phyloP scores from a whole-genome alignment of 1,140 invertebrate genomes.

The Cephus cinctus region DNA sequence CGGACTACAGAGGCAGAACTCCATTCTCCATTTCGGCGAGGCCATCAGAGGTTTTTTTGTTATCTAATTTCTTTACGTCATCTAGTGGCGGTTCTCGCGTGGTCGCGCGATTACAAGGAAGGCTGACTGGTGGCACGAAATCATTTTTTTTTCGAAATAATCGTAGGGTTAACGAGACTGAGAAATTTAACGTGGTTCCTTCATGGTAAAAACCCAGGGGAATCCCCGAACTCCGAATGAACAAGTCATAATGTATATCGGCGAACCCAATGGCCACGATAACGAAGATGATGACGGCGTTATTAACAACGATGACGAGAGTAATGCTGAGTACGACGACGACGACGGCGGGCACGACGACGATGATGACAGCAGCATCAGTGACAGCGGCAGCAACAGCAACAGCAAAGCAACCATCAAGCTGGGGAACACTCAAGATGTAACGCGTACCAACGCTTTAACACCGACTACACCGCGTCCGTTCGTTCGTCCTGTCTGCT shows the following conservation, averaged over 20 bases:
- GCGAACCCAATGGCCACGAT: constrained; percentile 14
- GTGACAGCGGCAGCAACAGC: constrained; percentile 32
- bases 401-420: constrained; percentile 45
- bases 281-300: constrained; percentile 17
- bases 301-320: constrained; percentile 23
- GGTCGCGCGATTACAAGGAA: too few species aligned
- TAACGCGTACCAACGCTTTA: constrained; percentile 4
- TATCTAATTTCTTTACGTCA: too few species aligned
- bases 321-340: constrained; percentile 23
- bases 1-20: not conserved
- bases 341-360: constrained; percentile 22
- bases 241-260: constrained; percentile 9
- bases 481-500: not conserved
- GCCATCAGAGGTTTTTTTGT: too few species aligned
- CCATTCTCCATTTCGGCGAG: not conserved
- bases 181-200: constrained; percentile 1
- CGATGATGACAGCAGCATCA: constrained; percentile 9
- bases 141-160: constrained; percentile 1
- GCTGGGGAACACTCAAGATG: constrained; percentile 34
- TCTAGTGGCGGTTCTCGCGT: too few species aligned
- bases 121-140: too few species aligned
- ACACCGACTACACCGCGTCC: not conserved
- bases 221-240: constrained; percentile 2
- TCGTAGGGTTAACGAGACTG: constrained; percentile 1
- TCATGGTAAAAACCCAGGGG: constrained; percentile 3